These are phyloP conservation scores for Rhizomys pruinosus DNA, from an alignment of 2,113 vertebrate genomes.

Conservation along the genomic window DNA sequence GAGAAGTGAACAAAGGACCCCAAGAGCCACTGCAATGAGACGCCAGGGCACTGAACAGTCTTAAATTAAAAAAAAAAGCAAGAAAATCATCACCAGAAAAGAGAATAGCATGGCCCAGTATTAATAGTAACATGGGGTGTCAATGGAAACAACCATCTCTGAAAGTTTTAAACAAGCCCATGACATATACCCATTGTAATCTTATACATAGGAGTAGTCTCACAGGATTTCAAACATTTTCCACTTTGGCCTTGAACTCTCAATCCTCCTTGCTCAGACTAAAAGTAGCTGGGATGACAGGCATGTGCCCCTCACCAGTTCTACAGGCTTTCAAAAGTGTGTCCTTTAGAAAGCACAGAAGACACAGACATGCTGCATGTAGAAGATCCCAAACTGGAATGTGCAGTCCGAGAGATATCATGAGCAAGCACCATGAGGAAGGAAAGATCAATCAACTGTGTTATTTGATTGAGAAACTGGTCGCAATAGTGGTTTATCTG, in stretches of 20 bases:
- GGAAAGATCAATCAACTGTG: not conserved
- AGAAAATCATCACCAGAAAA: not conserved
- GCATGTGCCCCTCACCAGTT: not conserved
- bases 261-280: not conserved
- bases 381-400: not conserved
- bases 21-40: conserved; percentile 33
- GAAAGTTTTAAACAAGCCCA: not conserved
- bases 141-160: not conserved
- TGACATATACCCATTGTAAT: not conserved
- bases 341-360: not conserved
- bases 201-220: not conserved
- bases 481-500: not conserved
- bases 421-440: not conserved
- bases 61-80: not conserved
- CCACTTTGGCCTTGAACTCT: not conserved
- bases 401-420: not conserved
- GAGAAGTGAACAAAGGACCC: conserved; percentile 58
- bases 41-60: not conserved
- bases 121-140: not conserved
- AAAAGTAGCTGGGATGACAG: not conserved
- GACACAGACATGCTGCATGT: not conserved
- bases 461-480: not conserved
- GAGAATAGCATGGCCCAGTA: not conserved
- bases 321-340: not conserved
- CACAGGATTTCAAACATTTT: not conserved